Conservation (phyloP, 1,140 invertebrate species). For the Bombus waltoni region DNA sequence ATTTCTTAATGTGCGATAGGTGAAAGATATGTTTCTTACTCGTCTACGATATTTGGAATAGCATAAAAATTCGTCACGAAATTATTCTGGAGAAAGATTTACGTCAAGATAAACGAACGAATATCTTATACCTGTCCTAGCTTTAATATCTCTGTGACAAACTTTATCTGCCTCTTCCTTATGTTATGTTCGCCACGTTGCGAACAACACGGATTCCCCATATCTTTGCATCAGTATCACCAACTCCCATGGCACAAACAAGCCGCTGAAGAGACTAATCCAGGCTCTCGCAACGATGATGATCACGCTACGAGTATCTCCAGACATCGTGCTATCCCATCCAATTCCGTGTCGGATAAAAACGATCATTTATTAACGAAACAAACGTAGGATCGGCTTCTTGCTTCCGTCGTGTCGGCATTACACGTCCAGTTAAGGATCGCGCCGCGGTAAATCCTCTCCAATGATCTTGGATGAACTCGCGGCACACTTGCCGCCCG, state of each 20-base stretch:
- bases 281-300: background rate
- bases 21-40: no score
- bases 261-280: background rate
- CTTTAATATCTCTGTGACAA: background rate
- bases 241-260: background rate
- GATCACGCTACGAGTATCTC: background rate
- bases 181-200: background rate
- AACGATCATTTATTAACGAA: conserved; percentile 24
- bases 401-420: background rate
- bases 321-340: background rate
- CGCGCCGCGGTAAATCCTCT: conserved; percentile 3
- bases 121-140: no score
- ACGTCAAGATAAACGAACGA: no score
- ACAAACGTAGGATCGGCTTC: conserved; percentile 9
- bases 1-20: no score
- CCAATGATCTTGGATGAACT: conserved; percentile 4
- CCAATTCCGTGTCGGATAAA: background rate
- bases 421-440: conserved; percentile 3
- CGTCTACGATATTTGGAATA: no score
- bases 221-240: background rate
- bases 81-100: no score
- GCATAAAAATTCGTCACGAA: no score
- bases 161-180: background rate
- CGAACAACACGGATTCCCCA: background rate
- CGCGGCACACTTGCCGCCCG: background rate